Evolutionary conservation across 2,113 vertebrate genomes (phyloP), one percentile per base, ranked within the genome.

Genomic region (Passer montanus): DNA sequence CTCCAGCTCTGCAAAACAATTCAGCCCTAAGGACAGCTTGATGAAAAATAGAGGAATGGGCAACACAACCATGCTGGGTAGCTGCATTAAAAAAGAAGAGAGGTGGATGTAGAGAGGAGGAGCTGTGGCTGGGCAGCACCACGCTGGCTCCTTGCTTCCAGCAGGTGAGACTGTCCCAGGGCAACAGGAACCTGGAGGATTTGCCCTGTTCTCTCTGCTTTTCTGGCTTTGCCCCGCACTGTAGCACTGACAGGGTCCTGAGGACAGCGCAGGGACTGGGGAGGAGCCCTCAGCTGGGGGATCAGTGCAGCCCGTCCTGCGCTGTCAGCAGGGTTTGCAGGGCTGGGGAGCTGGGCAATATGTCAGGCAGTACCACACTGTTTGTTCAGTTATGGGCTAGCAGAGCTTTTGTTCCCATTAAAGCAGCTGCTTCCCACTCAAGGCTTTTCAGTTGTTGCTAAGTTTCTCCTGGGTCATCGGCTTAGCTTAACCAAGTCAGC

Each of bases 201-300:
- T 59, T 10, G 6, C 31, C 69, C 8, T 37, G 73, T 33, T 11
- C 70, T 52, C 50, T 0, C 1, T 1, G 26, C 47, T 75, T 28
- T 13, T 33, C 35, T 31, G 58, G 43, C 53, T 43, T 4, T 11
- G 24, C 13, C n/a, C 55, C 56, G 2, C 2, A 2, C 39, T 0
- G 0, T 2, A 1, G 3, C 1, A 0, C 6, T 13, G 11, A 1
- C 0, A 8, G 82, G 30, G 37, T 11, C 63, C 72, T 17, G 83
- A 26, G 56, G 37, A 0, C 2, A 12, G 31, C 5, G 2, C n/a
- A 3, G 59, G 44, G 41, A 0, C 0, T 23, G 41, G 50, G 20
- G 15, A 2, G 49, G 58, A 2, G 14, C 18, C 10, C 33, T 11
- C 18, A 3, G 0, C n/a, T 3, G 60, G 2, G 43, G 2, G 50